Base-by-base conservation (phyloP, 2,113 vertebrate genomes). In the Alectura lathami region DNA sequence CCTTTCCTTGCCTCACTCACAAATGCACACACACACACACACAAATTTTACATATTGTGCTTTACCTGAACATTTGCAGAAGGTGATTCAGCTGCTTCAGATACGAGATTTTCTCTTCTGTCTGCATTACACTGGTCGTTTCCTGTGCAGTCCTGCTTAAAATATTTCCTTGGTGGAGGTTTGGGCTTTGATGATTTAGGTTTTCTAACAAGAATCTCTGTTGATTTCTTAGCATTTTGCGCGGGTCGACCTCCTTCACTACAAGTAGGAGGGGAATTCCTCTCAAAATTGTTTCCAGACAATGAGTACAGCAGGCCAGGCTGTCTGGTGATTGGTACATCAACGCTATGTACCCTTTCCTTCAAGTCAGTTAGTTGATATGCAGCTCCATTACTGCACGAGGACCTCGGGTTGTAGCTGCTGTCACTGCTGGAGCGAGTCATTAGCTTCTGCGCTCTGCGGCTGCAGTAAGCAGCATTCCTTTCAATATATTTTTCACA, bases 391-490 rank as follows among this genome's bases (percentile, higher is more conserved):
- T 95, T 86, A 24, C 74, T 66, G 8, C 94, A 95, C 0, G 96
- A 89, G 59, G 97, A 92, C 34, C 96, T 96, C 2, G 97, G 97
- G 70, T 91, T 97, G 91, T 94, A 98, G 96, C 98, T 98, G 96
- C 98, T 98, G 94, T 99, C 99, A 0, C 99, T 99, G 97, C 98
- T 98, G 90, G 99, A 99, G 34, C 99, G 98, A 17, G 97, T 98
- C 99, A 99, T 99, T 70, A 97, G 88, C 76, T 98, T 99, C 97
- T 98, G 98, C 0, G 96, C 92, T n/a, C 97, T 93, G 50, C 87
- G 97, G 62, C 53, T 96, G 2, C 89, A 94, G 15, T 73, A 97
- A 5, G 89, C 96, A 4, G 72, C 40, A 10, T 54, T 97, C 94
- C 97, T 97, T 86, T 98, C 98, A 3, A 82, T 74, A 47, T 98